phyloP scores from a whole-genome alignment of 2,797 vertebrate species.

The Malurus leucopterus region DNA sequence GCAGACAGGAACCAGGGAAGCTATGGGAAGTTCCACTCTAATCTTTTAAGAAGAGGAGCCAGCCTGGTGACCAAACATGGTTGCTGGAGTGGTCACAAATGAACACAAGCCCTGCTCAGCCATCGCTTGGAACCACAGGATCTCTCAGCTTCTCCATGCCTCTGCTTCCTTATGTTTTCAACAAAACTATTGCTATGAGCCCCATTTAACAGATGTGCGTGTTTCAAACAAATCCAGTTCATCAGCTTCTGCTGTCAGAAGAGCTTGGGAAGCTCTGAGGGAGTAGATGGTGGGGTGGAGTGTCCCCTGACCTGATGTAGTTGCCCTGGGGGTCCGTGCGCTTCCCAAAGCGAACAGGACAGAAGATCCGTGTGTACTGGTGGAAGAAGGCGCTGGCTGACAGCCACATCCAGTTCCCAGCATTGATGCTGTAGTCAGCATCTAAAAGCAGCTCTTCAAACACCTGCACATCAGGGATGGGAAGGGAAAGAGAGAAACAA shows the following conservation, averaged over 20 bases:
- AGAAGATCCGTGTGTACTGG: conserved; percentile 43
- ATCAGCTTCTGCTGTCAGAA: neutral
- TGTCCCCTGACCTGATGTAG: conserved; percentile 14
- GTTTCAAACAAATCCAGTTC: neutral
- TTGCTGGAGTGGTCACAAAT: neutral
- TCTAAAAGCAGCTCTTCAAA: conserved; percentile 60
- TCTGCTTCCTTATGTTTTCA: neutral
- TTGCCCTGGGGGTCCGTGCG: conserved; percentile 39
- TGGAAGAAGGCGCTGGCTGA: conserved; percentile 55
- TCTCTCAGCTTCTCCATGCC: neutral
- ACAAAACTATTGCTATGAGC: neutral
- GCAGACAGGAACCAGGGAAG: neutral
- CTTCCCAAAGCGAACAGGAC: conserved; percentile 26
- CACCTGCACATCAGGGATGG: neutral
- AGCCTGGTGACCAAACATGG: neutral
- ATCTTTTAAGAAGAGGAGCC: neutral
- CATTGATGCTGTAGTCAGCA: conserved; percentile 49
- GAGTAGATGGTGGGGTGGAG: too few relatives aligned
- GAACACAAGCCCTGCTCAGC: neutral
- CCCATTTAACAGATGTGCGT: neutral
- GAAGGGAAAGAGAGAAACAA: neutral
- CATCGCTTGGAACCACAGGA: neutral
- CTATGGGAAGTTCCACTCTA: neutral
- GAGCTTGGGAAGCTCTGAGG: neutral
- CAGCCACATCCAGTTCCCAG: conserved; percentile 61